Percentiles rank a stretch among this genome's conserved stretches.
Evolutionary conservation across 1,140 invertebrate genomes (phyloP).

Genomic region (Maconellicoccus hirsutus): DNA sequence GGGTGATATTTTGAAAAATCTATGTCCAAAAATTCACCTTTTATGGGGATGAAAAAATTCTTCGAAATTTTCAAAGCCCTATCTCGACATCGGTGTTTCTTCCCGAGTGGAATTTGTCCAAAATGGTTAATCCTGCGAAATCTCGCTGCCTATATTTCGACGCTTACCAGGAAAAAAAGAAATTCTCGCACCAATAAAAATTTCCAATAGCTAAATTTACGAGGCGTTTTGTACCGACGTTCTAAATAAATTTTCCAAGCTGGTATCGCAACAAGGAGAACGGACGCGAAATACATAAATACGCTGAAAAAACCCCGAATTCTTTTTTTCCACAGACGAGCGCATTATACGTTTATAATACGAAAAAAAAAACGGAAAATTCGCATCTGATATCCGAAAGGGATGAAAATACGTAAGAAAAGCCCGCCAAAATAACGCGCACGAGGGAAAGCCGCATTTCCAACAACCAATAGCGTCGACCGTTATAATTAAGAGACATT

Average conservation of each 20-base stretch:
- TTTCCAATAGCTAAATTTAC: not conserved
- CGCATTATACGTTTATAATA: slow-evolving; percentile 5
- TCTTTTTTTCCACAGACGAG: not conserved
- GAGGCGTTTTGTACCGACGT: not conserved
- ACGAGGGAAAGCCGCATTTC: not conserved
- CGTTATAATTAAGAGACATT: slow-evolving; percentile 22
- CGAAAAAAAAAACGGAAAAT: slow-evolving; percentile 1
- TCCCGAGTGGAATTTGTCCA: too few species aligned
- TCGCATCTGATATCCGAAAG: slow-evolving; percentile 9
- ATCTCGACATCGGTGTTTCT: too few species aligned
- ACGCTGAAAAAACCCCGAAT: not conserved
- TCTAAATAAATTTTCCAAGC: not conserved
- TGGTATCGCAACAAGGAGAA: not conserved
- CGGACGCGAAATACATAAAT: not conserved
- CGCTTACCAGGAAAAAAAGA: not conserved
- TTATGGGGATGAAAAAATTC: too few species aligned
- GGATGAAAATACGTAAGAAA: slow-evolving; percentile 20
- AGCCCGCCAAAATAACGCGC: not conserved
- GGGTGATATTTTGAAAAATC: too few species aligned
- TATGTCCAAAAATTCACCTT: too few species aligned
- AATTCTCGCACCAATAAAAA: not conserved
- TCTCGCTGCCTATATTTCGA: too few species aligned
- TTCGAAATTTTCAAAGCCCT: too few species aligned
- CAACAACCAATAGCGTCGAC: slow-evolving; percentile 20
- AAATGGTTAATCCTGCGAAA: too few species aligned